These are phyloP conservation scores for Crotalus helleri DNA, from an alignment of 2,113 vertebrate species.

Conservation along the genomic window DNA sequence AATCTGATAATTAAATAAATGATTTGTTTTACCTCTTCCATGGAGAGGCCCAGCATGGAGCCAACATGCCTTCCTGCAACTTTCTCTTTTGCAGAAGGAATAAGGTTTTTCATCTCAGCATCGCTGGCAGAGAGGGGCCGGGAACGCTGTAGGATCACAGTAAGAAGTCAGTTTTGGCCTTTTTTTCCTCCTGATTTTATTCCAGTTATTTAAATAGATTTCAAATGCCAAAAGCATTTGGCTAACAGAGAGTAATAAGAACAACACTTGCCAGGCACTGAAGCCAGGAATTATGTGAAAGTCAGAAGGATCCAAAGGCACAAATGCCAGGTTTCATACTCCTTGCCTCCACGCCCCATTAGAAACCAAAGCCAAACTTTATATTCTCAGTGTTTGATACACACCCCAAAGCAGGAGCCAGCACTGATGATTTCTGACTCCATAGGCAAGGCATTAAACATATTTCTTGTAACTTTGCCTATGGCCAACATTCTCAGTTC, in stretches of 20 bases:
- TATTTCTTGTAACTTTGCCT: background rate
- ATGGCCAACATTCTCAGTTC: slow-evolving; percentile 20
- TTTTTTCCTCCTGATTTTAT: slow-evolving; percentile 13
- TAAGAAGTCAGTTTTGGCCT: slow-evolving; percentile 28
- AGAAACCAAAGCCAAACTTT: background rate
- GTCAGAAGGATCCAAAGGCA: background rate
- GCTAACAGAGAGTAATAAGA: slow-evolving; percentile 5
- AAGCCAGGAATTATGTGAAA: slow-evolving; percentile 2
- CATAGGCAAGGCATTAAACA: background rate
- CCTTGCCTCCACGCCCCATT: background rate
- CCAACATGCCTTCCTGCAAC: slow-evolving; percentile 66
- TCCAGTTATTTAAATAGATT: slow-evolving; percentile 8
- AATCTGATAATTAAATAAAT: background rate
- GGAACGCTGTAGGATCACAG: slow-evolving; percentile 68
- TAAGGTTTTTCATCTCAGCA: slow-evolving; percentile 72
- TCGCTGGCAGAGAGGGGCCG: slow-evolving; percentile 76
- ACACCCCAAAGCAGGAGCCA: slow-evolving; percentile 11
- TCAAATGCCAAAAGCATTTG: slow-evolving; percentile 35
- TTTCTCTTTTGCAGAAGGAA: slow-evolving; percentile 73
- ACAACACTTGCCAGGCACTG: slow-evolving; percentile 7
- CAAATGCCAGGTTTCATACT: slow-evolving; percentile 42
- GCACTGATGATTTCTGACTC: slow-evolving; percentile 3
- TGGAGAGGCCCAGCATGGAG: slow-evolving; percentile 80
- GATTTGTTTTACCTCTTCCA: slow-evolving; percentile 82
- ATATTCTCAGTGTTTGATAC: slow-evolving; percentile 17